A percentile compares a stretch with the other conserved stretches of the same genome.
These are phyloP conservation scores for Phasia obesa DNA, from an alignment of 2,888 invertebrate genomes.

Conservation along the genomic window DNA sequence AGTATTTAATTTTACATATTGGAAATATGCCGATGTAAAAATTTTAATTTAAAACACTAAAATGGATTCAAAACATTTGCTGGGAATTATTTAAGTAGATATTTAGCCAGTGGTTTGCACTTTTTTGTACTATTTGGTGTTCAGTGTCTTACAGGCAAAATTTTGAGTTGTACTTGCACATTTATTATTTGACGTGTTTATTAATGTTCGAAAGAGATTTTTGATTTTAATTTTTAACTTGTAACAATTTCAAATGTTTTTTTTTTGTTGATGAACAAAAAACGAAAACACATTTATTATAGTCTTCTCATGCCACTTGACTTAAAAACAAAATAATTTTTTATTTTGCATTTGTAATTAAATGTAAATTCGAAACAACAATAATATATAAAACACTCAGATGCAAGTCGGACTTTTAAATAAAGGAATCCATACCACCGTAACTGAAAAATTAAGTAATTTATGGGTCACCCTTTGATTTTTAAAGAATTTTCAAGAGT, in stretches of 20 bases:
- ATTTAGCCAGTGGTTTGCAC: conserved; percentile 4
- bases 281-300: conserved; percentile 17
- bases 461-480: no score
- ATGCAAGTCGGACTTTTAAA: no score
- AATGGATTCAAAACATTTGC: conserved; percentile 21
- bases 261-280: not conserved
- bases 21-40: not conserved
- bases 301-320: not conserved
- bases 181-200: conserved; percentile 76
- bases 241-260: conserved; percentile 32
- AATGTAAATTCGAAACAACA: no score
- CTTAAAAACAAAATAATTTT: not conserved
- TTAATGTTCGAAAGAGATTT: conserved; percentile 73
- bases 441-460: no score
- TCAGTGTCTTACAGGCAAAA: conserved; percentile 29
- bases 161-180: conserved; percentile 11
- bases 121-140: conserved; percentile 26
- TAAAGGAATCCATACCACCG: no score
- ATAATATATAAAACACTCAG: no score
- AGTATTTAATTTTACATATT: no score
- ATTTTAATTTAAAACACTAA: not conserved
- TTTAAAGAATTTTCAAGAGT: no score
- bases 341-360: not conserved
- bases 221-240: conserved; percentile 20
- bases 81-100: not conserved